Evolutionary conservation across 2,888 invertebrate genomes (phyloP), one percentile per base, ranked within the genome.

Genomic region (Rhamphomyia laevipes): DNA sequence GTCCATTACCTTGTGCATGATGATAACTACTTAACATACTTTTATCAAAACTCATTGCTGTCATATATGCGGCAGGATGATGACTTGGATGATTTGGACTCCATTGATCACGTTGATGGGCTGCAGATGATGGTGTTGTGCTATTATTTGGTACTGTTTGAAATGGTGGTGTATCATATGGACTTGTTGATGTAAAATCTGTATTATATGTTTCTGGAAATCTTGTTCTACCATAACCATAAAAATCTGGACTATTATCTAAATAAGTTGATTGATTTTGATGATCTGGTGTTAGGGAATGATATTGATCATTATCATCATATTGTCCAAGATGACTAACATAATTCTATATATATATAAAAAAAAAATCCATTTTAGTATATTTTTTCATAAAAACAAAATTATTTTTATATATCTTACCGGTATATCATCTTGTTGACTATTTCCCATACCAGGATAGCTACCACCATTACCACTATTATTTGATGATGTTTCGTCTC

Each of bases 61-160:
- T 73, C 65, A 81, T 79, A 62, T 82, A 71, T 3, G 67, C 65
- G 16, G 77, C 59, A 74, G 59, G 67, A 74, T 66, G 55, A 53
- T 71, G 73, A 18, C 73, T 74, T 33, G 75, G 75, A 57, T 77
- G 72, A 45, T 75, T 70, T 51, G 64, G 62, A 61, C 63, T 73
- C 77, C 72, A 77, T 56, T 75, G 75, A 43, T 76, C 77, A 52
- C 62, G 56, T 11, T 45, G 46, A 43, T 45, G 46, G 2, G 46
- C 11, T 33, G 51, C 53, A 48, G 52, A 53, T 18, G 57, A 46
- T 27, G 52, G 47, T 51, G 65, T 70, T 49, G 70, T 72, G 53
- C 77, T 70, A 61, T 77, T 77, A 57, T 76, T 79, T 43, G 82
- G 82, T 59, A 87, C 86, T 50, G 84, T 81, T 66, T 86, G 86